Evolutionary conservation across 2,113 vertebrate species (phyloP), one percentile per base, ranked within the genome.

Genomic region (Aegypius monachus): DNA sequence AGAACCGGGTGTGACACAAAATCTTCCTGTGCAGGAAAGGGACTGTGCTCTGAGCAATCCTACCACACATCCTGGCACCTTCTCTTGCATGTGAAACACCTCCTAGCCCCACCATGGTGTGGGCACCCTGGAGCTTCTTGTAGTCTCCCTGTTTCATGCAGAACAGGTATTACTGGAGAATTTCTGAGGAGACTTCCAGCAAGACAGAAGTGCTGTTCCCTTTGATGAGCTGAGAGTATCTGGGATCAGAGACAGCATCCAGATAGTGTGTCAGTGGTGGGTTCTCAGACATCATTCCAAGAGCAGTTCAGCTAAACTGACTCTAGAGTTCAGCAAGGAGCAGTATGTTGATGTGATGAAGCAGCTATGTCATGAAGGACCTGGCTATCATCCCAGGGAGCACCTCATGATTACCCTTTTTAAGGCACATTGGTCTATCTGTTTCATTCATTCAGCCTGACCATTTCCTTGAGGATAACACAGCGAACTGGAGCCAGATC

Each of bases 1-100:
- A 79, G 50, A 40, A n/a, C 31, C 0, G 2, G 16, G 8, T 29
- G 6, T 36, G 68, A 67, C n/a, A 36, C 0, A 2, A 58, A 61
- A 36, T n/a, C 17, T 52, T 32, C 48, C 59, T 52, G 13, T 1
- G 5, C 29, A 38, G 61, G 38, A 40, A n/a, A 23, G 52, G 23
- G 16, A 48, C 45, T 59, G n/a, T 67, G 62, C 34, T 68, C 38
- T 59, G 26, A 65, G 21, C 40, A 84, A 61, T 22, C 38, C 72
- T 45, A 27, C 38, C 29, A 27, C 7, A 5, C 1, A 8, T 48
- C 31, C 59, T 85, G 62, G 36, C 63, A 47, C 47, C 47, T 58
- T 23, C 61, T 65, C 20, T 43, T 66, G 32, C 38, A 5, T 8
- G 23, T 47, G 59, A 32, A 65, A 61, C 27, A 18, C 48, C 38